These are phyloP conservation scores for Tenrec ecaudatus DNA, from an alignment of 2,113 vertebrate genomes.

Conservation along the genomic window DNA sequence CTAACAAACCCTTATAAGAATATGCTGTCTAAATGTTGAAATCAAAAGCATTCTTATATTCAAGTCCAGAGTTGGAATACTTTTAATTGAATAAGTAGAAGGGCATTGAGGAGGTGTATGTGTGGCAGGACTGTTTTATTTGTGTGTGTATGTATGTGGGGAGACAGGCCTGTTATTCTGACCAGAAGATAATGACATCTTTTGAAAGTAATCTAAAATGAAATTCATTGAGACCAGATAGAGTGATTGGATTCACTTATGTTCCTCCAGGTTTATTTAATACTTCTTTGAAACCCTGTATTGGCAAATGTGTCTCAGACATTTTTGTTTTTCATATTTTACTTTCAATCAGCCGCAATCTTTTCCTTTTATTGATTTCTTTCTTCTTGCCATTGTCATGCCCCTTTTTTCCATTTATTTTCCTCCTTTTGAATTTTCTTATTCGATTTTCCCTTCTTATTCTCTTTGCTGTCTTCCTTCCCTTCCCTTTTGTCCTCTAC, in stretches of 20 bases:
- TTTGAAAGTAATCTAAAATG: background rate
- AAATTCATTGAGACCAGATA: background rate
- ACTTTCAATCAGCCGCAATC: background rate
- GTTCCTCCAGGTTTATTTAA: background rate
- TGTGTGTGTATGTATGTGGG: no score
- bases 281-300: background rate
- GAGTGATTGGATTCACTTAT: background rate
- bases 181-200: background rate
- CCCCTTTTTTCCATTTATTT: background rate
- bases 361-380: background rate
- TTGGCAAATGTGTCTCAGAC: background rate
- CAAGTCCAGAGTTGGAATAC: background rate
- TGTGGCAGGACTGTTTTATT: background rate
- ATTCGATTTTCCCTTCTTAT: background rate
- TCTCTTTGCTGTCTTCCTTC: background rate
- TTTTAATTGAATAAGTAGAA: conserved; percentile 1
- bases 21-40: background rate
- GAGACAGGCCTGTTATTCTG: no score
- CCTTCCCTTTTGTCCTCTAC: rapidly evolving
- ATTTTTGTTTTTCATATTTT: no score
- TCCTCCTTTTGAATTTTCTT: background rate
- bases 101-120: background rate
- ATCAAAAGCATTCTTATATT: background rate
- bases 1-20: conserved; percentile 1
- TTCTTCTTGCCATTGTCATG: no score